A percentile compares a stretch with the other conserved stretches of the same genome.
Evolutionary conservation across 2,113 vertebrate species (phyloP).

Genomic region (Festucalex cinctus): DNA sequence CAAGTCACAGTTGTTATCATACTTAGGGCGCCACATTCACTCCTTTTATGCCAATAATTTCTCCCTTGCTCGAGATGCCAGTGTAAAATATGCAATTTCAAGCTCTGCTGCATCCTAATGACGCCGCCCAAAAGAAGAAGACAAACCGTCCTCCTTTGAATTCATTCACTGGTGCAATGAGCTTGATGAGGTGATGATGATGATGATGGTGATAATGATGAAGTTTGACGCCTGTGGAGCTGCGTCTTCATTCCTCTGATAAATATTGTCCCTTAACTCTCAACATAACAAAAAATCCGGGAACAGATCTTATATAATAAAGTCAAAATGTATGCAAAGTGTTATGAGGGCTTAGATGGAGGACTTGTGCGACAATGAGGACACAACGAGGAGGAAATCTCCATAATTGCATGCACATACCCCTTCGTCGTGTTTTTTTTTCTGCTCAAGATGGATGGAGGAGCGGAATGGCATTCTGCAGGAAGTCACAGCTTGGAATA

Average conservation of each 20-base stretch:
- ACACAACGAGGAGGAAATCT: slow-evolving; percentile 19
- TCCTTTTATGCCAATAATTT: slow-evolving; percentile 5
- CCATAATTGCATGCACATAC: slow-evolving; percentile 11
- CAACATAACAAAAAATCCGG: slow-evolving; percentile 4
- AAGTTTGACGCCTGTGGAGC: slow-evolving; percentile 7
- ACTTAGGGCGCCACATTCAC: slow-evolving; percentile 6
- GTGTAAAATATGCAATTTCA: slow-evolving; percentile 47
- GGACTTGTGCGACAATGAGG: slow-evolving; percentile 13
- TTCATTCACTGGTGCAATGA: neutral
- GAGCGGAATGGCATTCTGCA: slow-evolving; percentile 2
- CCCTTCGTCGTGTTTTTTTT: slow-evolving; percentile 2
- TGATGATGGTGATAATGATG: slow-evolving; percentile 12
- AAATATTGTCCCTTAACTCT: slow-evolving; percentile 11
- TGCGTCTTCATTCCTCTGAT: neutral
- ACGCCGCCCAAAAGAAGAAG: slow-evolving; percentile 7
- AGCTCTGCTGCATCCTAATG: slow-evolving; percentile 45
- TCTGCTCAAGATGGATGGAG: neutral
- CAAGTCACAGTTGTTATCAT: slow-evolving; percentile 22
- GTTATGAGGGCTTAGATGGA: slow-evolving; percentile 10
- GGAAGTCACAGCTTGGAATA: slow-evolving; percentile 9
- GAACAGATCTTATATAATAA: slow-evolving; percentile 16
- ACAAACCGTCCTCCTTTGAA: neutral
- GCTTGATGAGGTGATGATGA: neutral
- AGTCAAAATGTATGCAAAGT: slow-evolving; percentile 11
- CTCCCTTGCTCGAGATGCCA: slow-evolving; percentile 12